Evolutionary conservation across 1,140 invertebrate species (phyloP), one percentile per base, ranked within the genome.

Genomic region (Hycleus cichorii): DNA sequence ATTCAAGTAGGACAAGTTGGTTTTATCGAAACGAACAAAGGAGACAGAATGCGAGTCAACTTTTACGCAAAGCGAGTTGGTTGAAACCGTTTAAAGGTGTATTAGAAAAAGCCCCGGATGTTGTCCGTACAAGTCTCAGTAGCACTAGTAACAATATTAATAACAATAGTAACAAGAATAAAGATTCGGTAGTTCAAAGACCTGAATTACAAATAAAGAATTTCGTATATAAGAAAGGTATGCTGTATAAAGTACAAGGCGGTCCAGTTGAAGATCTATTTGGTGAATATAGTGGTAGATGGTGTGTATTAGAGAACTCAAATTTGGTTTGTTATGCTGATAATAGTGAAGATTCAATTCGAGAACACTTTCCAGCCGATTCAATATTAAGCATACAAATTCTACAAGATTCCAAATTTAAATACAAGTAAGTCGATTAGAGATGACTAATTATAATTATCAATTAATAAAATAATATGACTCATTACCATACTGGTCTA

Each of bases 331-430:
- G 69, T 58, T 71, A 72, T 52, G 60, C 67, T 9, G 72, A 73
- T 57, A 72, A 66, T 57, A 65, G 64, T 10, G 68, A 67, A 47
- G 65, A 68, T 39, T 64, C 60, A 49, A 52, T 72, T n/a, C 83
- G 83, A 61, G 83, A 86, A 68, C 66, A 76, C 40, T 78, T 85
- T 64, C 69, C 78, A 5, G 69, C 84, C 39, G 75, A 81, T 5
- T 72, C 68, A 38, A 77, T 84, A 11, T 74, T 83, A 3, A 85
- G 83, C 59, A 67, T 86, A 55, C 82, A 84, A 70, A 74, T 81
- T 53, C 74, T 85, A 26, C 77, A 79, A 64, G 83, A 85, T 64
- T 76, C 78, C 49, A 83, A 84, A 70, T 77, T 75, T 24, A 81
- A 75, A 51, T 79, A 78, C 56, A 77, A 74, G 70, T 72, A 64